Percentiles rank a stretch among this genome's conserved stretches.
Conservation (phyloP, 2,797 vertebrate genomes). For the Gallinago stenura region DNA sequence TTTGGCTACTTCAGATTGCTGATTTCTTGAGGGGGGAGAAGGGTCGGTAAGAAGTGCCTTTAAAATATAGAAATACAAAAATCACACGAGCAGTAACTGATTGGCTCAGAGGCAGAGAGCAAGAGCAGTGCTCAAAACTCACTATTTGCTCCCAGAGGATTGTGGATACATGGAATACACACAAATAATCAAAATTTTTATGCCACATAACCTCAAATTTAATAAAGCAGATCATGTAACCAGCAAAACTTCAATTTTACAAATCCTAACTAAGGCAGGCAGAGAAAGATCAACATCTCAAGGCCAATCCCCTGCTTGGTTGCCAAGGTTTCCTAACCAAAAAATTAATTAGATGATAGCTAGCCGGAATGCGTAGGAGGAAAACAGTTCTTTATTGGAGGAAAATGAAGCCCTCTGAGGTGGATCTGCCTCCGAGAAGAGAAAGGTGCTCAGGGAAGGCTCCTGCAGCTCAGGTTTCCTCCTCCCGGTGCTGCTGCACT, state of each 20-base stretch:
- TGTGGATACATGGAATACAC: background rate
- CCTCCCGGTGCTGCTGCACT: background rate
- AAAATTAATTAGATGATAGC: background rate
- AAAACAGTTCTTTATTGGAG: background rate
- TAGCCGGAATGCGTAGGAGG: background rate
- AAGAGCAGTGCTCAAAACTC: background rate
- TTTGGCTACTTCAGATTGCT: background rate
- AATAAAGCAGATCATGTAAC: background rate
- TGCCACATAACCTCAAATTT: background rate
- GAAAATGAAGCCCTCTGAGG: background rate
- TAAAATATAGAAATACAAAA: background rate
- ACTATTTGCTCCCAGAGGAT: background rate
- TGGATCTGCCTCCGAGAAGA: background rate
- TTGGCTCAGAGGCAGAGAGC: background rate
- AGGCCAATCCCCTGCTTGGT: background rate
- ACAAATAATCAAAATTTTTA: background rate
- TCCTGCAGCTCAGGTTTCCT: background rate
- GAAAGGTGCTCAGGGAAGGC: background rate
- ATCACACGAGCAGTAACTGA: background rate
- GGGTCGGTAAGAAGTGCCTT: background rate
- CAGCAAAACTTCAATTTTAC: background rate
- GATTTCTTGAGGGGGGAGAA: background rate
- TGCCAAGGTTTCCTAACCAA: constrained; percentile 4
- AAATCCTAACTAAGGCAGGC: background rate
- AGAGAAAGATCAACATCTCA: background rate